Conservation (phyloP, 2,888 invertebrate genomes). For the Philaethria dido region DNA sequence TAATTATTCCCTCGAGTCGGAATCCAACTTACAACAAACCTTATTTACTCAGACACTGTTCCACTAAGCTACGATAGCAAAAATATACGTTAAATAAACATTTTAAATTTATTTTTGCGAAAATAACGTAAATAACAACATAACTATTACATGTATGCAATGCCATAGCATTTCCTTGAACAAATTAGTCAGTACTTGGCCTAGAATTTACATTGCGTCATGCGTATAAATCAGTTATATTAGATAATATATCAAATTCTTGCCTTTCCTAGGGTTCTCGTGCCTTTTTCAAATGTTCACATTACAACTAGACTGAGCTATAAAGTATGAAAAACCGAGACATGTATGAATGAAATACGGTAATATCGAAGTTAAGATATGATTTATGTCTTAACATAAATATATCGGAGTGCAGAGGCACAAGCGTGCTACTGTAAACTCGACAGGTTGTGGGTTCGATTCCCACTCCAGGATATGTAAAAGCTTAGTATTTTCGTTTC, state of each 20-base stretch:
- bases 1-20: no score
- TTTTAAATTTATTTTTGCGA: no score
- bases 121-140: no score
- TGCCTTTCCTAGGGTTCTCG: conserved; percentile 8
- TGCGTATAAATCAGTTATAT: conserved; percentile 32
- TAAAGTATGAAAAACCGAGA: conserved; percentile 5
- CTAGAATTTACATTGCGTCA: conserved; percentile 32
- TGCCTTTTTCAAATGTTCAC: not conserved
- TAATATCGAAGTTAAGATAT: not conserved
- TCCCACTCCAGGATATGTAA: no score
- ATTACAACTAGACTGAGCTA: conserved; percentile 9
- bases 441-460: no score
- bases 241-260: conserved; percentile 29
- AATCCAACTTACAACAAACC: no score
- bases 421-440: no score
- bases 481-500: no score
- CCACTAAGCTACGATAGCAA: no score
- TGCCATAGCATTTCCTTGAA: conserved; percentile 35
- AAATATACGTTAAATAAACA: no score
- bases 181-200: conserved; percentile 31
- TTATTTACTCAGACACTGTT: no score
- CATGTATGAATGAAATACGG: conserved; percentile 2
- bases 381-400: not conserved
- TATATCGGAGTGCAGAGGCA: no score
- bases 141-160: not conserved